Conservation (phyloP, 64 coral and sea anemone genomes). For the Montipora sp. region DNA sequence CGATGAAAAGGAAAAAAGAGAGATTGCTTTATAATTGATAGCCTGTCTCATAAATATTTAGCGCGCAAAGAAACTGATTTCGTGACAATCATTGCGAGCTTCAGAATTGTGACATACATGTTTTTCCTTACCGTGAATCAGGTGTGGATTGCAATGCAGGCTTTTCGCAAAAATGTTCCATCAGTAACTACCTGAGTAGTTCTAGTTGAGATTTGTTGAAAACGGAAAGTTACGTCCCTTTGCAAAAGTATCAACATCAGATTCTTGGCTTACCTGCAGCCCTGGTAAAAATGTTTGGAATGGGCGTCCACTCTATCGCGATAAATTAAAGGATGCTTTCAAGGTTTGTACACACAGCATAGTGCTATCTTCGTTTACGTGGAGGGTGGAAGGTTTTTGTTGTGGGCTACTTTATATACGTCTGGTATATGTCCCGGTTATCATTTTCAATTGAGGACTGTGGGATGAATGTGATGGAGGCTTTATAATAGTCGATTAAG, state of each 20-base stretch:
- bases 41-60: slow-evolving; percentile 17
- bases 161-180: neutral
- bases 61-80: neutral
- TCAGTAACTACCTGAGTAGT: neutral
- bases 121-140: neutral
- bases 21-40: slow-evolving; percentile 43
- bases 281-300: neutral
- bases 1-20: slow-evolving; percentile 13
- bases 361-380: no score
- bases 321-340: no score
- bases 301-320: no score
- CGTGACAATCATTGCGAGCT: neutral
- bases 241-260: neutral
- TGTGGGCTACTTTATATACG: no score
- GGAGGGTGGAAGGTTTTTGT: no score
- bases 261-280: neutral
- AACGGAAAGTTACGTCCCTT: no score
- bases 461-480: no score
- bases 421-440: no score
- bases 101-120: neutral
- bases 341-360: no score
- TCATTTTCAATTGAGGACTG: no score
- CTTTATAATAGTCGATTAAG: neutral
- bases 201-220: no score
- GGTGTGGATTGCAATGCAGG: neutral